Evolutionary conservation across 2,797 vertebrate species (phyloP).

Genomic region (Clarias pachynema): DNA sequence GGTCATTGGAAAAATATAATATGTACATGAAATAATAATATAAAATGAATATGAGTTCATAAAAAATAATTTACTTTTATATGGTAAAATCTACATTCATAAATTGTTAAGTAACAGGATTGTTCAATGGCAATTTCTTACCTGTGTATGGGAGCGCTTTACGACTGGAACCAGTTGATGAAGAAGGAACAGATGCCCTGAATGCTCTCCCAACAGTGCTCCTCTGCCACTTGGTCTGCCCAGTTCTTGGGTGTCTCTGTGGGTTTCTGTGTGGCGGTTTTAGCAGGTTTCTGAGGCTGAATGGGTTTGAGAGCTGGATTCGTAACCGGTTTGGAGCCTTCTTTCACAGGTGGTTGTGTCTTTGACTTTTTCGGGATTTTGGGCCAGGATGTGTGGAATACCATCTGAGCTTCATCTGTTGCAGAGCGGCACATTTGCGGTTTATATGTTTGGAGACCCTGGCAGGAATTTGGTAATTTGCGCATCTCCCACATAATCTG

Average conservation of each 20-base stretch:
- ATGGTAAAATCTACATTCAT: neutral
- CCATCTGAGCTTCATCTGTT: conserved; percentile 78
- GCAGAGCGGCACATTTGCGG: conserved; percentile 79
- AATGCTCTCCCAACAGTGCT: conserved; percentile 86
- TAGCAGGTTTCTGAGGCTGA: conserved; percentile 40
- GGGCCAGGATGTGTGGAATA: conserved; percentile 70
- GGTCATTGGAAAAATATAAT: neutral
- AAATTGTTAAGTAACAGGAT: neutral
- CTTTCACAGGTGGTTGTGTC: conserved; percentile 59
- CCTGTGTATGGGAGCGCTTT: conserved; percentile 26
- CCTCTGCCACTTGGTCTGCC: conserved; percentile 74
- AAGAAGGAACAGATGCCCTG: conserved; percentile 80
- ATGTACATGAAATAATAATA: neutral
- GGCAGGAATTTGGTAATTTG: conserved; percentile 79
- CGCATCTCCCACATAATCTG: conserved; percentile 80
- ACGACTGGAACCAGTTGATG: conserved; percentile 80
- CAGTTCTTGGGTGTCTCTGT: conserved; percentile 56
- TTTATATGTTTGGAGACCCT: conserved; percentile 73
- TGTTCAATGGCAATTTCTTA: neutral
- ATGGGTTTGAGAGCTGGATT: conserved; percentile 40
- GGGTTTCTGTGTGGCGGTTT: conserved; percentile 49
- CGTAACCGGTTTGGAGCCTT: conserved; percentile 57
- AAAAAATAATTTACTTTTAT: too few relatives aligned
- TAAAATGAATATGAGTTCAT: neutral
- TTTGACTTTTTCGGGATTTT: conserved; percentile 47